phyloP scores from a whole-genome alignment of 2,797 vertebrate genomes.

The Typhlichthys eigenmanni region DNA sequence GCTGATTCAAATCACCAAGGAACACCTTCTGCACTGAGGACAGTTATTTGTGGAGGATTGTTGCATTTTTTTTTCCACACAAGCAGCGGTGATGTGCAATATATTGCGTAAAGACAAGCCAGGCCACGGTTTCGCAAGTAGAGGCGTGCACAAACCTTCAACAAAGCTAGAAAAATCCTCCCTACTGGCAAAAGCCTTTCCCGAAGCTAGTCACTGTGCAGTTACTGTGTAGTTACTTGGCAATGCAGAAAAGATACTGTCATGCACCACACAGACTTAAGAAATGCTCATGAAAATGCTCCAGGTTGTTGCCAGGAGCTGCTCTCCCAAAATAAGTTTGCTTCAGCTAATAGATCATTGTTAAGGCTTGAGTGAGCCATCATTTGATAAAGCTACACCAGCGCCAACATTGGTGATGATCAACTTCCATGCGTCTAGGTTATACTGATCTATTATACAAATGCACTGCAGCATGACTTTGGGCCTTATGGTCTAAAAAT shows the following conservation, averaged over 20 bases:
- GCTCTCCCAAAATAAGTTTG: constrained; percentile 65
- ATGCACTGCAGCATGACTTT: background rate
- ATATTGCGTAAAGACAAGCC: constrained; percentile 36
- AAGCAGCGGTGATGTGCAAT: constrained; percentile 11
- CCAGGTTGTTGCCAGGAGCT: constrained; percentile 14
- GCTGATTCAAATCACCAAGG: background rate
- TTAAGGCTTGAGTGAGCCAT: constrained; percentile 3
- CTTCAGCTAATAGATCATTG: constrained; percentile 6
- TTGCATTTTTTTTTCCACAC: too few species aligned
- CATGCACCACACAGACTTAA: constrained; percentile 65
- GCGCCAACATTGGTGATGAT: constrained; percentile 24
- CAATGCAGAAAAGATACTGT: constrained; percentile 42
- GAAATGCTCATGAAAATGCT: constrained; percentile 35
- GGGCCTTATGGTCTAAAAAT: constrained; percentile 30
- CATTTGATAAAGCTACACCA: constrained; percentile 5
- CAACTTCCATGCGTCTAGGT: constrained; percentile 5
- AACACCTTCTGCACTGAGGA: background rate
- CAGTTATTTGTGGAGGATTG: too few species aligned
- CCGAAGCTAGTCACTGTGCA: constrained; percentile 37
- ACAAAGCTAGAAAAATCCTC: constrained; percentile 59
- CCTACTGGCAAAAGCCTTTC: constrained; percentile 5
- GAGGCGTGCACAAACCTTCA: constrained; percentile 49
- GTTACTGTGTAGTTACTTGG: constrained; percentile 45
- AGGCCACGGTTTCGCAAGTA: constrained; percentile 47
- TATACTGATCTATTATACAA: background rate